These are phyloP conservation scores for Pycnonotus jocosus DNA, from an alignment of 2,113 vertebrate species.

Conservation along the genomic window DNA sequence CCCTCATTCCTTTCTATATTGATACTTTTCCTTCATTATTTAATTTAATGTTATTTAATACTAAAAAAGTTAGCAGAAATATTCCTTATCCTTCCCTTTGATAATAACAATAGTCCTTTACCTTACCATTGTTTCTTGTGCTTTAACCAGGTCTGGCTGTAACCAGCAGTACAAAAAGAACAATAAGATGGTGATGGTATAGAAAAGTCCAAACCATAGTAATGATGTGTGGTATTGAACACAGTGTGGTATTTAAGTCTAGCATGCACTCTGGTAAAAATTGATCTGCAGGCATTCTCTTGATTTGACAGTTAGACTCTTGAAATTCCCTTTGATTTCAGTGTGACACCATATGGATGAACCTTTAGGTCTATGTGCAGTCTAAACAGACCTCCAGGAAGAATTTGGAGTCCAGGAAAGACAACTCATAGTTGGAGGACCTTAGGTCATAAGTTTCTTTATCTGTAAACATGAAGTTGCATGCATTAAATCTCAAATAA, in stretches of 20 bases:
- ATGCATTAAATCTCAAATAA: not conserved
- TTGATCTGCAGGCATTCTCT: not conserved
- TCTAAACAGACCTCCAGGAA: not conserved
- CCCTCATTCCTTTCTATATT: not conserved
- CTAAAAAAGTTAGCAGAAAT: not conserved
- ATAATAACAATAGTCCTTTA: not conserved
- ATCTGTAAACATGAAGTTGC: not conserved
- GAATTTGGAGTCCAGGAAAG: not conserved
- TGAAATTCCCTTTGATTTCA: not conserved
- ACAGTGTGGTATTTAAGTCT: not conserved
- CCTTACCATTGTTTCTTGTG: not conserved
- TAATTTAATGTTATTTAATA: not conserved
- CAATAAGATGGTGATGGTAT: not conserved
- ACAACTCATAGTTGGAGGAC: not conserved
- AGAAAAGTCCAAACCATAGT: not conserved
- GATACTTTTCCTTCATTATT: not conserved
- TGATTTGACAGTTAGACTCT: not conserved
- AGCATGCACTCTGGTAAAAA: not conserved
- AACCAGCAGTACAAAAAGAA: not conserved
- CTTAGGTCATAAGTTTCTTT: not conserved
- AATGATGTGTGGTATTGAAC: not conserved
- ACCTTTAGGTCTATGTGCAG: not conserved
- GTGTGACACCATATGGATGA: accelerated
- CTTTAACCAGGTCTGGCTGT: not conserved
- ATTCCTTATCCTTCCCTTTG: not conserved